phyloP scores from a whole-genome alignment of 2,888 invertebrate species.

The Dryocosmus kuriphilus region DNA sequence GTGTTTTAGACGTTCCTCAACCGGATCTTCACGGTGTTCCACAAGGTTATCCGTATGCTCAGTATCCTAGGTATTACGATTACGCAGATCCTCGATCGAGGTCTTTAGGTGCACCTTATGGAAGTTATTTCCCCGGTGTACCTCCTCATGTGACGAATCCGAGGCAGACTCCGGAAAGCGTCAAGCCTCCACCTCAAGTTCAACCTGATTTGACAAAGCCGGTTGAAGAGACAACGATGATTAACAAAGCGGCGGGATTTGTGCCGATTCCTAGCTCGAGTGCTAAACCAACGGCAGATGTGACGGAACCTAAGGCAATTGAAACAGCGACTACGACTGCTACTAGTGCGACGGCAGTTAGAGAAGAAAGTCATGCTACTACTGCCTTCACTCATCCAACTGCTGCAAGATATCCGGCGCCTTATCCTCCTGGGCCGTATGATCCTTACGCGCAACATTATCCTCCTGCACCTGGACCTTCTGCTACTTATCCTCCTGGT shows the following conservation, averaged over 20 bases:
- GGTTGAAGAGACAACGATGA: conserved; percentile 42
- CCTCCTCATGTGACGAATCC: conserved; percentile 64
- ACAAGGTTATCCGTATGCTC: conserved; percentile 74
- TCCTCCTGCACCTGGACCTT: conserved; percentile 71
- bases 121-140: conserved; percentile 70
- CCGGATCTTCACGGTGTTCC: conserved; percentile 58
- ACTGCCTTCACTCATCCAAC: conserved; percentile 75
- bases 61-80: conserved; percentile 74
- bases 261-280: background rate
- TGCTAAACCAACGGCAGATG: conserved; percentile 50
- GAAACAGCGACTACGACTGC: background rate
- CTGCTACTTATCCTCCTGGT: conserved; percentile 73
- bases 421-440: conserved; percentile 74
- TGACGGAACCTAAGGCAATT: conserved; percentile 11
- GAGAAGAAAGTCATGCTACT: conserved; percentile 71
- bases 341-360: conserved; percentile 40
- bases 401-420: conserved; percentile 69
- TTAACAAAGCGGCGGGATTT: background rate
- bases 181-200: conserved; percentile 51
- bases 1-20: conserved; percentile 19
- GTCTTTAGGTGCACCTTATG: conserved; percentile 70
- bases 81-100: conserved; percentile 72
- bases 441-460: conserved; percentile 76
- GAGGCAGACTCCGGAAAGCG: conserved; percentile 58
- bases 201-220: conserved; percentile 57